A percentile compares a stretch with the other conserved stretches of the same genome.
Conservation (phyloP, 37 sponge, comb jelly and placozoan species). For the Spongia lamella region DNA sequence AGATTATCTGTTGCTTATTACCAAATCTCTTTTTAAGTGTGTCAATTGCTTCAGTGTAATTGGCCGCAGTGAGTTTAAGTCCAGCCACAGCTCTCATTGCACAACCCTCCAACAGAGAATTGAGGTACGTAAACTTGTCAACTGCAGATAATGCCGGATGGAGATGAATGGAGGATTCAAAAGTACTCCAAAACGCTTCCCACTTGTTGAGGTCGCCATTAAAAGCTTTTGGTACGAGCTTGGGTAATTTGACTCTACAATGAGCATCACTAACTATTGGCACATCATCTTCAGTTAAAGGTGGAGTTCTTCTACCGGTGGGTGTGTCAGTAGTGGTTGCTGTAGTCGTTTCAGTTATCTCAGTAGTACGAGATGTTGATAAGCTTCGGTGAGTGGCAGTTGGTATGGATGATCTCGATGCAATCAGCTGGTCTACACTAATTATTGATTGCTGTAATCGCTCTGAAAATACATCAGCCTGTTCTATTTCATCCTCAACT, state of each 20-base stretch:
- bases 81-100: constrained; percentile 24
- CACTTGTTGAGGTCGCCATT: constrained; percentile 21
- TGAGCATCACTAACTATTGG: not conserved
- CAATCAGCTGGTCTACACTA: not conserved
- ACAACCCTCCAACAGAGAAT: constrained; percentile 13
- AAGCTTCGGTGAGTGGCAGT: too few relatives aligned
- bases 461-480: constrained; percentile 21
- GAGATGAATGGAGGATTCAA: constrained; percentile 27
- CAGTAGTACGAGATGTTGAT: not conserved
- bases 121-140: constrained; percentile 27
- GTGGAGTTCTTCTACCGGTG: too few relatives aligned
- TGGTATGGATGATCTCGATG: too few relatives aligned
- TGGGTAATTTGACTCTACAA: constrained; percentile 13
- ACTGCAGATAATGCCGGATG: constrained; percentile 10
- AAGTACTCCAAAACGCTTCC: constrained; percentile 22
- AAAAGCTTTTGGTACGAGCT: constrained; percentile 22
- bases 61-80: constrained; percentile 19
- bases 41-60: constrained; percentile 5
- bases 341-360: not conserved
- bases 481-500: constrained; percentile 20
- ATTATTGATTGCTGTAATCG: not conserved
- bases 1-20: not conserved
- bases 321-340: constrained; percentile 7
- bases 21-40: constrained; percentile 18
- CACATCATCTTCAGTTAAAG: not conserved